Percentiles rank a stretch among this genome's conserved stretches.
Conservation (phyloP, 2,888 invertebrate species). For the Merodon equestris region DNA sequence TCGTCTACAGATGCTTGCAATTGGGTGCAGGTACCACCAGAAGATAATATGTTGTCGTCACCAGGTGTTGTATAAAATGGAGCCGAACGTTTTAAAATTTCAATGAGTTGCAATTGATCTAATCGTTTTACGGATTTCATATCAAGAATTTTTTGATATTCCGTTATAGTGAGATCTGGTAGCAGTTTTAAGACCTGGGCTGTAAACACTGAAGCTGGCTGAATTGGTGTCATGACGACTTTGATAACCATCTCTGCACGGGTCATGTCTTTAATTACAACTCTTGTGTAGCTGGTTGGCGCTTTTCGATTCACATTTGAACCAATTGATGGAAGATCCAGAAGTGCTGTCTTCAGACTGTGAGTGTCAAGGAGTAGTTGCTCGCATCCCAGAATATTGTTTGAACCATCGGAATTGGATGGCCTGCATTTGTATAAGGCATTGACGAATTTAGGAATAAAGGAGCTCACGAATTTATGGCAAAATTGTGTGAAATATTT, state of each 20-base stretch:
- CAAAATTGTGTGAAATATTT: slow-evolving; percentile 99
- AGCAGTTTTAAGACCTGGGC: slow-evolving; percentile 93
- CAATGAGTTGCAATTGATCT: slow-evolving; percentile 81
- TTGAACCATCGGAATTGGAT: slow-evolving; percentile 80
- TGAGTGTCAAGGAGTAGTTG: slow-evolving; percentile 96
- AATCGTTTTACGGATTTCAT: slow-evolving; percentile 90
- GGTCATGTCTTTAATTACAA: slow-evolving; percentile 90
- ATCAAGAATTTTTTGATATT: slow-evolving; percentile 96
- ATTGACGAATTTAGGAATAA: slow-evolving; percentile 96
- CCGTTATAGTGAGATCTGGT: slow-evolving; percentile 92
- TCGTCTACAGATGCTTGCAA: slow-evolving; percentile 5
- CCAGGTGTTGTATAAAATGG: slow-evolving; percentile 68
- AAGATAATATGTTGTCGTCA: slow-evolving; percentile 45
- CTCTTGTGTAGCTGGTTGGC: slow-evolving; percentile 91
- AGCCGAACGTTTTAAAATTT: slow-evolving; percentile 80
- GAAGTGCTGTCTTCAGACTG: slow-evolving; percentile 93
- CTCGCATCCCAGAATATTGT: slow-evolving; percentile 90
- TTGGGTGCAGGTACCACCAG: slow-evolving; percentile 21
- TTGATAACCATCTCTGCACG: slow-evolving; percentile 99
- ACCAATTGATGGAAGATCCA: slow-evolving; percentile 96
- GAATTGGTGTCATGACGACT: slow-evolving; percentile 95
- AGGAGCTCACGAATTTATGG: slow-evolving; percentile 95
- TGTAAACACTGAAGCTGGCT: slow-evolving; percentile 89
- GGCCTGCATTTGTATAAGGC: slow-evolving; percentile 93
- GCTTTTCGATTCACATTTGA: slow-evolving; percentile 93